A percentile compares a stretch with the other conserved stretches of the same genome.
Evolutionary conservation across 2,888 invertebrate species (phyloP).

Genomic region (Cheiracanthium punctorium): DNA sequence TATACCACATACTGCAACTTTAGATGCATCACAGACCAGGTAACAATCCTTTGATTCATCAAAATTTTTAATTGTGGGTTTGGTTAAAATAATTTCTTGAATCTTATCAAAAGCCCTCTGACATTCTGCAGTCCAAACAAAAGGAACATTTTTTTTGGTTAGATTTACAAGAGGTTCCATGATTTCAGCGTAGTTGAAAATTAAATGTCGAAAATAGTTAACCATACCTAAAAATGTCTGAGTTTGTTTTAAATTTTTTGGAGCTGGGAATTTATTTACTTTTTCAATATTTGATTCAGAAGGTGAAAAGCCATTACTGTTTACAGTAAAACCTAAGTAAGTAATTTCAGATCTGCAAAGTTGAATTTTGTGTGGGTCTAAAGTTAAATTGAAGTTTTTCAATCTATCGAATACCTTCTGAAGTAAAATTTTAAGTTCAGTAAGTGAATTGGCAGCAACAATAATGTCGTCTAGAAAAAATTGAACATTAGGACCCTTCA

Average conservation of each 20-base stretch:
- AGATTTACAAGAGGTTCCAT: neutral
- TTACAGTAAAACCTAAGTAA: neutral
- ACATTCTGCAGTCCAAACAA: too few relatives aligned
- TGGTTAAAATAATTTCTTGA: too few relatives aligned
- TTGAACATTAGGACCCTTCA: too few relatives aligned
- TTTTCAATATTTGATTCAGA: neutral
- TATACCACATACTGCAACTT: neutral
- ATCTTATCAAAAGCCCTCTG: too few relatives aligned
- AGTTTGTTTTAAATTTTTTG: neutral
- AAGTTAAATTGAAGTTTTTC: neutral
- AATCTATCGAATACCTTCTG: neutral
- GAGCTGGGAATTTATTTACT: neutral
- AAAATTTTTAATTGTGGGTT: too few relatives aligned
- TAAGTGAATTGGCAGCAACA: neutral
- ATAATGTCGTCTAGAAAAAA: too few relatives aligned
- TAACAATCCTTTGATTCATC: neutral
- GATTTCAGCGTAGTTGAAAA: neutral
- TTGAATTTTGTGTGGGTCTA: too few relatives aligned
- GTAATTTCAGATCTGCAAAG: too few relatives aligned
- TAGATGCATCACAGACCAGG: neutral
- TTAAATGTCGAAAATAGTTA: neutral
- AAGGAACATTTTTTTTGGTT: too few relatives aligned
- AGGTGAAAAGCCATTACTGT: neutral
- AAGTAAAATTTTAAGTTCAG: neutral
- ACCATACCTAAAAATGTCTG: neutral